Base-by-base conservation (phyloP, 2,888 invertebrate genomes). In the Crossocerus cetratus region DNA sequence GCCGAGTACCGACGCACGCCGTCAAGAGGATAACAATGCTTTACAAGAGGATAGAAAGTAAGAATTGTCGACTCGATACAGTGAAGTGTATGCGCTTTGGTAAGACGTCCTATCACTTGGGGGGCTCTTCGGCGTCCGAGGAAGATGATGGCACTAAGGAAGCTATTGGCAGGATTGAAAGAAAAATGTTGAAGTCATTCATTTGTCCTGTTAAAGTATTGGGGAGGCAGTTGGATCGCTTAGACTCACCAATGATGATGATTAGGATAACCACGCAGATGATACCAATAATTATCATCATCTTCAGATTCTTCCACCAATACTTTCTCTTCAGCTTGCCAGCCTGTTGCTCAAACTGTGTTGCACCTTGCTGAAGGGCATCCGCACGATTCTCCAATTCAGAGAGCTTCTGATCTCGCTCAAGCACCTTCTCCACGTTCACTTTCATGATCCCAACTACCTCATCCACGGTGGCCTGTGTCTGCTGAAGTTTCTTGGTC, bases 301-400 rank as follows among this genome's bases (percentile, higher is more conserved):
- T 96, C 94, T 98, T 98, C 87, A 98, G 92, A 91, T 99, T 99
- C 91, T 98, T 97, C 94, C 98, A 94, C 98, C 98, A 99, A 90
- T 97, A 98, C 92, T 98, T 98, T 89, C 97, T 94, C 92, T 98
- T 98, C 90, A 98, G 93, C 92, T 98, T 98, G 86, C 98, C 98
- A 72, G 98, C 98, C 90, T 98, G 97, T 86, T 98, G 98, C 90
- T 98, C 98, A 90, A 99, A 99, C 88, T 98, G 97, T 87, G 98
- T 98, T 63, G 98, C 98, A 55, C 97, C 97, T 89, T 97, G 96
- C 88, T 98, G 97, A 69, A 98, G 91, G 72, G 97, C 98, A 93
- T 98, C 98, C 88, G 98, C 98, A 92, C 98, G 93, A 90, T 98
- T 97, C 89, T 99, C 98, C 74, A 98, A 91, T 91, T 98, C 98